phyloP scores from a whole-genome alignment of 2,113 vertebrate species.

The Calyptommatus sinebrachiatus region DNA sequence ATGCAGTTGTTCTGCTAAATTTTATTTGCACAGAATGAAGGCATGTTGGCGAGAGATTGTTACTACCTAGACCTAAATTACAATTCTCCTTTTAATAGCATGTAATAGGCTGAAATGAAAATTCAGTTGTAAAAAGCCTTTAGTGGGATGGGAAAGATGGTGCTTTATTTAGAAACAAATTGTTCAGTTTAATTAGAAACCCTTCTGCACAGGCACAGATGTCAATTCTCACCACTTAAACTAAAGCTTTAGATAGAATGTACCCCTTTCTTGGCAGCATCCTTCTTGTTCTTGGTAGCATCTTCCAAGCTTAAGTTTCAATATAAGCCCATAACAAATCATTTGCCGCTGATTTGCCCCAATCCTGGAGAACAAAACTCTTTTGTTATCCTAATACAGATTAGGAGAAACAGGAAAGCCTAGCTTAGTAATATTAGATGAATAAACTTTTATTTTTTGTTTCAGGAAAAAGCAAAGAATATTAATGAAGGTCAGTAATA shows the following conservation, averaged over 20 bases:
- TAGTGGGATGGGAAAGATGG: conserved; percentile 45
- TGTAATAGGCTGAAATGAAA: conserved; percentile 50
- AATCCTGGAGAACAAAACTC: not conserved
- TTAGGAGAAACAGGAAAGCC: not conserved
- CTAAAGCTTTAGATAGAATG: not conserved
- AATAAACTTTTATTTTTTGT: not conserved
- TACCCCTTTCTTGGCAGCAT: not conserved
- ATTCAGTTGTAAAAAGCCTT: conserved; percentile 46
- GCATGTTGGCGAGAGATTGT: conserved; percentile 27
- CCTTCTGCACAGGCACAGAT: conserved; percentile 5
- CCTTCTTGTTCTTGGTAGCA: not conserved
- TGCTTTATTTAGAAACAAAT: conserved; percentile 47
- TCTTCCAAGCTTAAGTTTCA: conserved; percentile 1
- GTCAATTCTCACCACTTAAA: not conserved
- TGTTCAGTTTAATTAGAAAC: conserved; percentile 38
- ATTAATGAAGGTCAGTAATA: not conserved
- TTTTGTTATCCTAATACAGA: not conserved
- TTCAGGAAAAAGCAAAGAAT: not conserved
- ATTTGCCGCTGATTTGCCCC: not conserved
- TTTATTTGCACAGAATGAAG: conserved; percentile 42
- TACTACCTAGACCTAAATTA: conserved; percentile 49
- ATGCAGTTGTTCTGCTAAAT: conserved; percentile 35
- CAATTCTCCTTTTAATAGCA: conserved; percentile 46
- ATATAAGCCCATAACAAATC: not conserved
- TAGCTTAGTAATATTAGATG: not conserved